phyloP scores from a whole-genome alignment of 2,113 vertebrate species.

The Cricetomys ansorgei region DNA sequence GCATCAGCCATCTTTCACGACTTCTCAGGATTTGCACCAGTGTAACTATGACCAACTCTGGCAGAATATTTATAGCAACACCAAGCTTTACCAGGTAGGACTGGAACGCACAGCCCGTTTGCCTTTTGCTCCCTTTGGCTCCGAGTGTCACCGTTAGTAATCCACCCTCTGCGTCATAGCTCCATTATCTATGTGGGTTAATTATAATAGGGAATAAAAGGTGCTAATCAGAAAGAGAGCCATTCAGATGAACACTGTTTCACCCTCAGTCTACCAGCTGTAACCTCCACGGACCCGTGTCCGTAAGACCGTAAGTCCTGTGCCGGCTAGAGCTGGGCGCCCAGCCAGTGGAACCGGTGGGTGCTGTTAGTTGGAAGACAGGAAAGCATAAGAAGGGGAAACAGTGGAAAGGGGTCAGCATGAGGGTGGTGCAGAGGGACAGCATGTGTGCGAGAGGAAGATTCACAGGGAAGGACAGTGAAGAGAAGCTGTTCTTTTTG shows the following conservation, averaged over 20 bases:
- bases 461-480: neutral
- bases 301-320: neutral
- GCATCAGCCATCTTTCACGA: neutral
- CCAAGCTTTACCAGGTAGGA: constrained; percentile 82
- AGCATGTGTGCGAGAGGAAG: neutral
- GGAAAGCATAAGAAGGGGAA: neutral
- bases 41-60: constrained; percentile 72
- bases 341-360: neutral
- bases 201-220: neutral
- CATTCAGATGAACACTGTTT: neutral
- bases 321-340: neutral
- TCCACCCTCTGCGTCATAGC: neutral
- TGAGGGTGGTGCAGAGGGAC: neutral
- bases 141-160: neutral
- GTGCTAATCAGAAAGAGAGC: neutral
- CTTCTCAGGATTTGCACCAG: constrained; percentile 48
- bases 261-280: neutral
- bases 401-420: neutral
- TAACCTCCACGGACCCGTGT: too few relatives aligned
- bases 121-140: neutral
- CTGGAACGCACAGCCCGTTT: neutral
- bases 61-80: constrained; percentile 82
- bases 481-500: neutral
- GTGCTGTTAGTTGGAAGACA: neutral
- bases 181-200: neutral